A percentile compares a stretch with the other conserved stretches of the same genome.
Conservation (phyloP, 2,797 vertebrate species). For the Phylloscopus collybita region DNA sequence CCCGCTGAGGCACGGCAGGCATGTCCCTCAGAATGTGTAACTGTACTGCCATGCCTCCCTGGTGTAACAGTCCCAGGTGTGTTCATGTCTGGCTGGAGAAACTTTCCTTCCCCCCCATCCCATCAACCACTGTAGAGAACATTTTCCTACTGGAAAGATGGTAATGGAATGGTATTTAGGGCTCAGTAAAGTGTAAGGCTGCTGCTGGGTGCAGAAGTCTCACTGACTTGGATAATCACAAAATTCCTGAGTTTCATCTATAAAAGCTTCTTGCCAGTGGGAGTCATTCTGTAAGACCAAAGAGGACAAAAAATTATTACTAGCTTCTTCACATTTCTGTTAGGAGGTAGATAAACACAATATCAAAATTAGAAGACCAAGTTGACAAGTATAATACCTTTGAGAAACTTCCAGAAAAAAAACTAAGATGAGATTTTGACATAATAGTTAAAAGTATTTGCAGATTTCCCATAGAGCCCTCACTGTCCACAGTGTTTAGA, state of each 20-base stretch:
- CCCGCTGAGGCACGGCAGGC: not conserved
- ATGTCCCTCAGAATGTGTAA: fast-evolving
- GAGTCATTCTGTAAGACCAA: not conserved
- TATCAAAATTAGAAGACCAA: not conserved
- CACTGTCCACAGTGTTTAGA: not conserved
- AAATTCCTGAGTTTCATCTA: not conserved
- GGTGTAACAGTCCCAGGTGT: not conserved
- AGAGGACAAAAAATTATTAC: not conserved
- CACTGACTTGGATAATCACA: not conserved
- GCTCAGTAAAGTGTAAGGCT: not conserved
- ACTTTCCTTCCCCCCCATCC: not conserved
- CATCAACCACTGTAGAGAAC: not conserved
- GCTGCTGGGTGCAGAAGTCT: not conserved
- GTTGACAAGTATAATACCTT: slow-evolving; percentile 8
- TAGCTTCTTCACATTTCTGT: not conserved
- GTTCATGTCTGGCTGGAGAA: not conserved
- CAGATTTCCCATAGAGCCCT: not conserved
- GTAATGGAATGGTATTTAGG: not conserved
- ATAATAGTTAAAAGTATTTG: not conserved
- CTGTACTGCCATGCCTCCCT: not conserved
- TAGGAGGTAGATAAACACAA: not conserved
- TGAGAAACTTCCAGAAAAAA: not conserved
- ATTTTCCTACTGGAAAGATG: not conserved
- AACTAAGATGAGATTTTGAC: not conserved
- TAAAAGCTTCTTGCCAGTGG: not conserved